Conservation (phyloP, 2,113 vertebrate genomes). For the Numida meleagris region DNA sequence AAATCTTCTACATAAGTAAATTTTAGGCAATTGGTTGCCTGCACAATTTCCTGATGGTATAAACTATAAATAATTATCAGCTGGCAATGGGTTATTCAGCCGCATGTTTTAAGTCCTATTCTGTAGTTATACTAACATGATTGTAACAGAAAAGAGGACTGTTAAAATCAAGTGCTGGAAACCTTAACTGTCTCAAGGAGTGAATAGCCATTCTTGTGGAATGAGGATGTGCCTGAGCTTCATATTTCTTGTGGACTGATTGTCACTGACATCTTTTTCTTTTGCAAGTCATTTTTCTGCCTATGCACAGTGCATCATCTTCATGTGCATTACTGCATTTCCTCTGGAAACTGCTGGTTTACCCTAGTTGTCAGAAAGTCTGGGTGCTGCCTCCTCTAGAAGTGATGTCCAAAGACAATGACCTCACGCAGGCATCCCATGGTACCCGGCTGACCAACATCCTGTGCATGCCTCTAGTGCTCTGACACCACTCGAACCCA, state of each 20-base stretch:
- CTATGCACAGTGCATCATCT: neutral
- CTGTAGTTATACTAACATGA: neutral
- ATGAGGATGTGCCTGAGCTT: neutral
- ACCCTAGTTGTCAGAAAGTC: neutral
- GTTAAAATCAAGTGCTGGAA: neutral
- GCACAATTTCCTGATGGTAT: neutral
- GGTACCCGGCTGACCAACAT: neutral
- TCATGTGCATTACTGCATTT: neutral
- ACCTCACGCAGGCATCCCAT: accelerated
- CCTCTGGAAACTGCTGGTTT: neutral
- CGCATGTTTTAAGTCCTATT: neutral
- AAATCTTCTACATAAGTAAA: neutral
- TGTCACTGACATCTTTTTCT: neutral
- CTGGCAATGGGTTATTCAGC: neutral
- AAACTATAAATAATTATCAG: neutral
- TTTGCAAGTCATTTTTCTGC: neutral
- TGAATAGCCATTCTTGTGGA: neutral
- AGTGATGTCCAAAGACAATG: neutral
- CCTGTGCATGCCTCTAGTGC: neutral
- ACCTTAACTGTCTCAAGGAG: neutral
- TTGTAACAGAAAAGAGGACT: neutral
- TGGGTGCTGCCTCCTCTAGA: neutral
- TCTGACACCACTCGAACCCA: neutral
- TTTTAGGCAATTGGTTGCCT: neutral
- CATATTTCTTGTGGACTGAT: neutral